phyloP scores from a whole-genome alignment of 2,113 vertebrate genomes.

The Salvator merianae region DNA sequence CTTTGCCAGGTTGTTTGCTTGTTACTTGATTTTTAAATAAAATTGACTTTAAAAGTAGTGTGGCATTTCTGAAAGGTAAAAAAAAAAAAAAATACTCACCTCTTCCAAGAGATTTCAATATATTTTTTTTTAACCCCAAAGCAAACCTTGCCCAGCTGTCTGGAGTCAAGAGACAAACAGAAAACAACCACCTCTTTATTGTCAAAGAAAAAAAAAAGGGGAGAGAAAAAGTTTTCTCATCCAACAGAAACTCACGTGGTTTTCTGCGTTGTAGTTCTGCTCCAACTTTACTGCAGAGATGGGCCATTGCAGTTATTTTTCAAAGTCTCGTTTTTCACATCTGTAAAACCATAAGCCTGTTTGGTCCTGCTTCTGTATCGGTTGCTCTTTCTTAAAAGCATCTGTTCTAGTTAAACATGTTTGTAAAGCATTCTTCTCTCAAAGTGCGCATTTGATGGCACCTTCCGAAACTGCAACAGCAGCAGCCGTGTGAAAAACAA shows the following conservation, averaged over 20 bases:
- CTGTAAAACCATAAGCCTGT: not conserved
- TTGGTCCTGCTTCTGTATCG: not conserved
- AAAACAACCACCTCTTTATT: not conserved
- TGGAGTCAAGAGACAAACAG: not conserved
- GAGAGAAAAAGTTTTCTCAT: not conserved
- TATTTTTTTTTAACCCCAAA: conserved; percentile 20
- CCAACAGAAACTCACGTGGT: not conserved
- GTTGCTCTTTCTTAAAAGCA: not conserved
- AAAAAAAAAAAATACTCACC: not conserved
- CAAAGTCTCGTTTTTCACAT: not conserved
- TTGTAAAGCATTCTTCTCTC: not conserved
- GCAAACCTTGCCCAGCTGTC: not conserved
- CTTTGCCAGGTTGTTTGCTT: conserved; percentile 73
- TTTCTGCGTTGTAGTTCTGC: not conserved
- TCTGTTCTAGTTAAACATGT: not conserved
- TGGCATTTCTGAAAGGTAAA: conserved; percentile 38
- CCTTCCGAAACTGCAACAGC: no score
- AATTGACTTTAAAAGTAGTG: conserved; percentile 74
- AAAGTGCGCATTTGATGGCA: not conserved
- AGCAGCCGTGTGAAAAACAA: not conserved
- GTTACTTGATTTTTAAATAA: conserved; percentile 74
- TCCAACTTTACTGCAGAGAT: not conserved
- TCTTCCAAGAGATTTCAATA: conserved; percentile 64
- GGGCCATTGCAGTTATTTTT: not conserved
- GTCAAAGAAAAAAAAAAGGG: not conserved